Evolutionary conservation across 2,113 vertebrate genomes (phyloP).

Genomic region (Marcusenius ussheri): DNA sequence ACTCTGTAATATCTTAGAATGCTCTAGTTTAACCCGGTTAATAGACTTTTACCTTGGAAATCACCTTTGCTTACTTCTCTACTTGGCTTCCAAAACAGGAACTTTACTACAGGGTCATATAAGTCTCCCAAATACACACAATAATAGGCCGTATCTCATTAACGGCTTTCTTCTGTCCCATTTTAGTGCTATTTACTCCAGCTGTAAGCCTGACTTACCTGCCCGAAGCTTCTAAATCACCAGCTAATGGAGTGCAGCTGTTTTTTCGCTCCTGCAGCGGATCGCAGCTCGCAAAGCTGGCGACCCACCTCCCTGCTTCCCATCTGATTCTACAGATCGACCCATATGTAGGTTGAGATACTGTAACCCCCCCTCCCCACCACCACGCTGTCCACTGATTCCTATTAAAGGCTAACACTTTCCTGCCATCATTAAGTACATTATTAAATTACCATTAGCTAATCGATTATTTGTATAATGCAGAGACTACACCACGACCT

Average conservation of each 20-base stretch:
- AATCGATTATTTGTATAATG: not conserved
- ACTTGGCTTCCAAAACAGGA: not conserved
- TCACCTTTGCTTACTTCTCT: not conserved
- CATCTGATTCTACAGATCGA: not conserved
- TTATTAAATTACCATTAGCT: not conserved
- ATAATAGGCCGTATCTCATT: not conserved
- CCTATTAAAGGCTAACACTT: not conserved
- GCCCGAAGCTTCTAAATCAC: not conserved
- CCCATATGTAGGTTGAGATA: not conserved
- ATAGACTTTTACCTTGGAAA: not conserved
- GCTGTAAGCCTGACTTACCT: not conserved
- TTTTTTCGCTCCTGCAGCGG: not conserved
- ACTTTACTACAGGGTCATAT: not conserved
- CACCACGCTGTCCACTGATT: not conserved
- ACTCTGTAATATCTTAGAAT: not conserved
- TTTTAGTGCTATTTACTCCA: not conserved
- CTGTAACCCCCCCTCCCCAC: not conserved
- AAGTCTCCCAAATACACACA: not conserved
- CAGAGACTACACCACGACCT: not conserved
- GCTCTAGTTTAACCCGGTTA: not conserved
- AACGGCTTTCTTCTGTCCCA: not conserved
- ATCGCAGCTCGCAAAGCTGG: not conserved
- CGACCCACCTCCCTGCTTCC: not conserved
- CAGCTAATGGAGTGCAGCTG: not conserved
- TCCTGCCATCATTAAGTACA: not conserved